Percentiles rank a stretch among this genome's conserved stretches.
Evolutionary conservation across 2,797 vertebrate genomes (phyloP).

Genomic region (Tenualosa ilisha): DNA sequence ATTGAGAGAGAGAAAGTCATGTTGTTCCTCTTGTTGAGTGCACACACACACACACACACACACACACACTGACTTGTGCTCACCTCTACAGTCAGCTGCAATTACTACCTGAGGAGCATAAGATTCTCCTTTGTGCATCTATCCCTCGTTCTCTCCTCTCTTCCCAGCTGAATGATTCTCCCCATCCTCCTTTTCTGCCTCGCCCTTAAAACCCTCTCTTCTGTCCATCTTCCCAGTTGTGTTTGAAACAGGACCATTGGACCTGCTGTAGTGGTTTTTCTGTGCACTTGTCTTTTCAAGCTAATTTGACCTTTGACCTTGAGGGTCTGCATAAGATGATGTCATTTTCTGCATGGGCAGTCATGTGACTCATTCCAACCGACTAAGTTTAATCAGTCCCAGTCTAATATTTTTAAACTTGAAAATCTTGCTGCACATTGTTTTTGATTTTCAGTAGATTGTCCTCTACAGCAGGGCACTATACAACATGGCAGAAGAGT

Average conservation of each 20-base stretch:
- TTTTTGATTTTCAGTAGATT: neutral
- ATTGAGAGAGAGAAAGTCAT: neutral
- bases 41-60: constrained; percentile 5
- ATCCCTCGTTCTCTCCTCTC: neutral
- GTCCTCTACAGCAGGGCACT: neutral
- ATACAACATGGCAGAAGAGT: neutral
- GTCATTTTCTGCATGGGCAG: neutral
- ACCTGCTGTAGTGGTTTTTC: neutral
- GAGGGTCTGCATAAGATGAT: neutral
- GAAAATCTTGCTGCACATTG: neutral
- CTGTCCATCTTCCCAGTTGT: neutral
- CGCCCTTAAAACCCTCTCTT: neutral
- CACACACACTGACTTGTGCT: constrained; percentile 26
- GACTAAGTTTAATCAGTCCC: neutral
- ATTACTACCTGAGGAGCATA: constrained; percentile 6
- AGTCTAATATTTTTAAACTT: neutral
- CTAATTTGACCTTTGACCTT: neutral
- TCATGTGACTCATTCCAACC: neutral
- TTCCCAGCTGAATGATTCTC: neutral
- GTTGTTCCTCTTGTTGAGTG: neutral
- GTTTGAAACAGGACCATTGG: neutral
- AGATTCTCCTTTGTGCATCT: neutral
- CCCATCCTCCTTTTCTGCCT: neutral
- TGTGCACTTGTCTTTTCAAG: neutral
- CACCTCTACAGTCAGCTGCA: neutral